Conservation (phyloP, 2,113 vertebrate genomes). For the Chaetodon auriga region DNA sequence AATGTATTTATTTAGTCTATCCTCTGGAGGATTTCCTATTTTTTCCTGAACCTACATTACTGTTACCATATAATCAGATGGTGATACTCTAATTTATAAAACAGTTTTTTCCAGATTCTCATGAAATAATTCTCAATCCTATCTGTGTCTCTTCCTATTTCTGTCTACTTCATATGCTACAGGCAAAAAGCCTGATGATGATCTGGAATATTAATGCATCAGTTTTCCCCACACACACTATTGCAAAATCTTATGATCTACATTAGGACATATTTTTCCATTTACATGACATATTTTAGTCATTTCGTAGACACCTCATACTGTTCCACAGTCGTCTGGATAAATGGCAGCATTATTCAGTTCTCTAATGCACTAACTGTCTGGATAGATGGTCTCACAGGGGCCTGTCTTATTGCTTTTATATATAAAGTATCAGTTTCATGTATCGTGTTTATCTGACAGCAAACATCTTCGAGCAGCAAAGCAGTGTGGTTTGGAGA, state of each 20-base stretch:
- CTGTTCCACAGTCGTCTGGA: conserved; percentile 35
- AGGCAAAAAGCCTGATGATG: conserved; percentile 45
- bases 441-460: background rate
- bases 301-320: conserved; percentile 33
- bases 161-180: conserved; percentile 32
- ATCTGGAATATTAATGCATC: conserved; percentile 45
- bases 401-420: conserved; percentile 1
- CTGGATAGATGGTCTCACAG: conserved; percentile 24
- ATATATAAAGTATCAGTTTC: conserved; percentile 14
- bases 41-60: background rate
- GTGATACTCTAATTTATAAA: conserved; percentile 8
- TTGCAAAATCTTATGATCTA: conserved; percentile 46
- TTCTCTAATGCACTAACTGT: conserved; percentile 23
- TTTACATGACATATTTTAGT: conserved; percentile 48
- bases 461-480: background rate
- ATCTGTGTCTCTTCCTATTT: background rate
- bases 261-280: conserved; percentile 36
- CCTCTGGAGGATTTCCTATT: background rate
- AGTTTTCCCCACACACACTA: background rate
- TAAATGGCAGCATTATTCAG: conserved; percentile 48
- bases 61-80: background rate
- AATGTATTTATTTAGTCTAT: background rate
- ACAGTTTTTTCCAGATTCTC: conserved; percentile 9
- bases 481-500: background rate
- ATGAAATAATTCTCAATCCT: conserved; percentile 28